A percentile compares a stretch with the other conserved stretches of the same genome.
Evolutionary conservation across 2,797 vertebrate species (phyloP).

Genomic region (Pantherophis alleghaniensis): DNA sequence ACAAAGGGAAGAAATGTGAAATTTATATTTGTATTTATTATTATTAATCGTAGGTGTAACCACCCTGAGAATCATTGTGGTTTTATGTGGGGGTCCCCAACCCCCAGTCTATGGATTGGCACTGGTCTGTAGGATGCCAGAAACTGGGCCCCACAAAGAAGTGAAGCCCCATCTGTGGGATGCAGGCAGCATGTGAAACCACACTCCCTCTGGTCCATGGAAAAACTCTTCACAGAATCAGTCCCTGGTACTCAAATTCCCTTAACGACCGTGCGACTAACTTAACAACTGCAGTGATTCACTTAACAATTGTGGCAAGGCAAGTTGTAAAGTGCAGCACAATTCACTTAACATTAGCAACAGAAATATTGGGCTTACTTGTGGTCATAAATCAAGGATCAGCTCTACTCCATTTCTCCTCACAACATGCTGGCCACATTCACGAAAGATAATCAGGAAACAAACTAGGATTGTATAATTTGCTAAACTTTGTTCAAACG

Average conservation of each 20-base stretch:
- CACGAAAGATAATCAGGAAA: neutral
- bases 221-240: too few relatives aligned
- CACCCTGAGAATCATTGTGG: neutral
- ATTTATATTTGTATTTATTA: neutral
- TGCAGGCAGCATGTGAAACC: too few relatives aligned
- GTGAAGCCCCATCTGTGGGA: too few relatives aligned
- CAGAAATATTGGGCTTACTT: neutral
- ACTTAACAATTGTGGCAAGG: neutral
- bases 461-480: neutral
- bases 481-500: neutral
- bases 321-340: neutral
- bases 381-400: neutral
- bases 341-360: neutral
- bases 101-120: too few relatives aligned
- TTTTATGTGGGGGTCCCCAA: too few relatives aligned
- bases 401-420: neutral
- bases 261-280: neutral
- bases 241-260: neutral
- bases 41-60: neutral
- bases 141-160: too few relatives aligned
- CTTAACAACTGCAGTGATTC: neutral
- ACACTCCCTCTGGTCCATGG: too few relatives aligned
- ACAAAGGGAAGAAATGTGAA: neutral
- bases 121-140: too few relatives aligned
- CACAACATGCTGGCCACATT: neutral